phyloP scores from a whole-genome alignment of 2,888 invertebrate genomes.

The Clunio marinus region DNA sequence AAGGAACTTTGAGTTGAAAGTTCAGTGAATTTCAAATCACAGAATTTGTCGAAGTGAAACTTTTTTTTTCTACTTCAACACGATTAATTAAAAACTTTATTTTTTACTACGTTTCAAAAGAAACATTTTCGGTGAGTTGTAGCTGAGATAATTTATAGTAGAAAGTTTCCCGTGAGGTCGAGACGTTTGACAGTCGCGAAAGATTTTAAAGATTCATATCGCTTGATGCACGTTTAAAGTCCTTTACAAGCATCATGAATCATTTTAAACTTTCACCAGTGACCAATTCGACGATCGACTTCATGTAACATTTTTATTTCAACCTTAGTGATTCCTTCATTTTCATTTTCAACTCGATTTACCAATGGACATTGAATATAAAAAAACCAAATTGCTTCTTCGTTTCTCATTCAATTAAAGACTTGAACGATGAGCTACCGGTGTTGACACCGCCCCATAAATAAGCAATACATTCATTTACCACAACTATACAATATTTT shows the following conservation, averaged over 20 bases:
- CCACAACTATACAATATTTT: not conserved
- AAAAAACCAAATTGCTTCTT: conserved; percentile 22
- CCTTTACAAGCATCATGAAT: not conserved
- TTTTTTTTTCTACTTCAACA: too few species aligned
- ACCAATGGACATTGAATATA: conserved; percentile 30
- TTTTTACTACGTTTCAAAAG: too few species aligned
- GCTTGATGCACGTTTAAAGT: too few species aligned
- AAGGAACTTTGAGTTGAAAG: not conserved
- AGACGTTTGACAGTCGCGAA: not conserved
- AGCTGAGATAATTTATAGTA: conserved; percentile 6
- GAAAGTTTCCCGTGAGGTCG: conserved; percentile 10
- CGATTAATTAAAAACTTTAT: too few species aligned
- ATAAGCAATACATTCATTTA: not conserved
- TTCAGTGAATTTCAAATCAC: not conserved
- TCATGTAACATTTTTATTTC: not conserved
- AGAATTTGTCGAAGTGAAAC: not conserved
- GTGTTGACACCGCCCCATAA: conserved; percentile 28
- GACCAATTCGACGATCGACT: not conserved
- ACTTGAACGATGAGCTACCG: conserved; percentile 17
- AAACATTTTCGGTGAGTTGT: conserved; percentile 8
- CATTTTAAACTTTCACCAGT: conserved; percentile 6
- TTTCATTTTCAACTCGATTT: not conserved
- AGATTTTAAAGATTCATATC: not conserved
- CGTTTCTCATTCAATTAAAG: conserved; percentile 32
- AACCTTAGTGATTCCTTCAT: not conserved